phyloP scores from a whole-genome alignment of 2,888 invertebrate genomes.

The Neoascia interrupta region DNA sequence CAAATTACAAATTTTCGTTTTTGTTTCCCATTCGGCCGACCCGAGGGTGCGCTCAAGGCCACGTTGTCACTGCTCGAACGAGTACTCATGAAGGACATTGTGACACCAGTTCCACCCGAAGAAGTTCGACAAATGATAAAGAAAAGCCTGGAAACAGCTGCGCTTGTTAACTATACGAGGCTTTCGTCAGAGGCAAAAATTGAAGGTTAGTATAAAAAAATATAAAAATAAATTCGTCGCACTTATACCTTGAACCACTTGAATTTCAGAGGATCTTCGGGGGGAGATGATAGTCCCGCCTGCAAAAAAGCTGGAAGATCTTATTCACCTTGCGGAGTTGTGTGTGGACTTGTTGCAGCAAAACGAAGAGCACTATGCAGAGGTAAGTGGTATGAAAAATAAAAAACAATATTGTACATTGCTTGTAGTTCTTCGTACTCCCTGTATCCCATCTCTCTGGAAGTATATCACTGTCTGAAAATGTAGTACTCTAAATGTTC shows the following conservation, averaged over 20 bases:
- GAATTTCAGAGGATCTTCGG: slow-evolving; percentile 85
- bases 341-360: slow-evolving; percentile 99
- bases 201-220: slow-evolving; percentile 92
- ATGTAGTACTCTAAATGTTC: slow-evolving; percentile 42
- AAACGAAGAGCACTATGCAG: slow-evolving; percentile 99
- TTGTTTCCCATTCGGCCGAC: slow-evolving; percentile 99
- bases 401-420: background rate
- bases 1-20: slow-evolving; percentile 99
- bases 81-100: slow-evolving; percentile 99
- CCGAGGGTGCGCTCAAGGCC: slow-evolving; percentile 98
- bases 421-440: slow-evolving; percentile 27
- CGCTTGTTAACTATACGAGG: slow-evolving; percentile 97
- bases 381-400: slow-evolving; percentile 88
- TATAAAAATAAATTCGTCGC: background rate
- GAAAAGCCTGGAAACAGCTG: slow-evolving; percentile 98
- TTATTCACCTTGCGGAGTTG: slow-evolving; percentile 97
- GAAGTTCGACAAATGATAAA: slow-evolving; percentile 98
- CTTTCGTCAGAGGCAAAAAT: slow-evolving; percentile 98
- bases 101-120: slow-evolving; percentile 96
- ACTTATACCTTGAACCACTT: too few relatives aligned
- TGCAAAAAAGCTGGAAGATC: slow-evolving; percentile 95
- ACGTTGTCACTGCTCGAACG: slow-evolving; percentile 97
- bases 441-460: slow-evolving; percentile 22
- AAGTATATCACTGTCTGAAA: slow-evolving; percentile 34
- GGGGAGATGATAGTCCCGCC: slow-evolving; percentile 91